Conservation (phyloP, 2,113 vertebrate genomes). For the Microtus richardsoni region DNA sequence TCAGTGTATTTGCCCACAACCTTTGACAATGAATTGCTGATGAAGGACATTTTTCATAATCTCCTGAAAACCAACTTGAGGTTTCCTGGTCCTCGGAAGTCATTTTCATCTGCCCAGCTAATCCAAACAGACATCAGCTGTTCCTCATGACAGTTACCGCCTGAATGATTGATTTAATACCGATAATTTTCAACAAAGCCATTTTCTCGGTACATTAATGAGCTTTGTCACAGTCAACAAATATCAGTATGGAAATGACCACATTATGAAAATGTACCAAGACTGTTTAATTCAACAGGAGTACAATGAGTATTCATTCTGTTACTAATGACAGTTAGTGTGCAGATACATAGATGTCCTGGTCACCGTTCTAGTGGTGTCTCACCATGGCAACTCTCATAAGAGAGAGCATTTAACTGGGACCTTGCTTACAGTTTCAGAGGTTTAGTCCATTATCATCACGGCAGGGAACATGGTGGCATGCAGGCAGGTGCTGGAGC, state of each 20-base stretch:
- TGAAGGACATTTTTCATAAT: conserved; percentile 67
- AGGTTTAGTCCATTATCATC: not conserved
- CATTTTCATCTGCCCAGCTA: conserved; percentile 76
- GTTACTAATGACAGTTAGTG: not conserved
- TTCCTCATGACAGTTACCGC: conserved; percentile 72
- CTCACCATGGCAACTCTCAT: not conserved
- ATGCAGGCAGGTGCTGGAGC: not conserved
- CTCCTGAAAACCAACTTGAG: conserved; percentile 68
- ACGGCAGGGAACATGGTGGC: not conserved
- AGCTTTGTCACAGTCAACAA: conserved; percentile 65
- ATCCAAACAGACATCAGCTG: conserved; percentile 40
- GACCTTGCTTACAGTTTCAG: not conserved
- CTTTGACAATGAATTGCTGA: conserved; percentile 43
- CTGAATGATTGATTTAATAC: conserved; percentile 71
- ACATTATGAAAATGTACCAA: not conserved
- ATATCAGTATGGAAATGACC: not conserved
- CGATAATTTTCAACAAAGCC: conserved; percentile 62
- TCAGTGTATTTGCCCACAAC: not conserved
- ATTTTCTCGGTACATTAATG: not conserved
- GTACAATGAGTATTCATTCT: not conserved
- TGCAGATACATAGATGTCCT: not conserved
- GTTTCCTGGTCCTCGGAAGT: conserved; percentile 65
- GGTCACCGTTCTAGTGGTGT: not conserved
- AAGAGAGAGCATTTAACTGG: not conserved
- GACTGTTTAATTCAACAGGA: conserved; percentile 56